Percentiles rank a stretch among this genome's conserved stretches.
These are phyloP conservation scores for Periophthalmodon schlosseri DNA, from an alignment of 2,113 vertebrate species.

Conservation along the genomic window DNA sequence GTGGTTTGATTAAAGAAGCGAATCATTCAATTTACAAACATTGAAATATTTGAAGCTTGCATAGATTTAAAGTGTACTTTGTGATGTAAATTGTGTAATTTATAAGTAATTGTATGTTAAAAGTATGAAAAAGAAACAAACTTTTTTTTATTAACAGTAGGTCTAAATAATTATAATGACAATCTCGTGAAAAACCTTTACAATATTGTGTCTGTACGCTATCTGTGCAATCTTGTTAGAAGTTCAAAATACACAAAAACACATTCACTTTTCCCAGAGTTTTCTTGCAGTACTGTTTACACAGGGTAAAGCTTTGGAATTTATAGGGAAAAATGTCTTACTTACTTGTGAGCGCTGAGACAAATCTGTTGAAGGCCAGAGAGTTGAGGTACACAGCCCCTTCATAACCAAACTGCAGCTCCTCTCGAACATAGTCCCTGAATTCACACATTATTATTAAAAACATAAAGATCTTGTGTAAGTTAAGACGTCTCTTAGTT, in stretches of 20 bases:
- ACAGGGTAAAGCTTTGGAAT: background rate
- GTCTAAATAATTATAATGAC: background rate
- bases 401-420: constrained; percentile 72
- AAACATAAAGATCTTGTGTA: background rate
- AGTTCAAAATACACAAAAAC: no score
- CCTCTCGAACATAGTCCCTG: constrained; percentile 80
- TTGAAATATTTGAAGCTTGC: background rate
- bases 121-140: no score
- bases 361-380: constrained; percentile 73
- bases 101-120: no score
- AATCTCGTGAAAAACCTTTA: background rate
- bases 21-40: background rate
- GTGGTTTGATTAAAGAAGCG: no score
- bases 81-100: no score
- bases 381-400: constrained; percentile 73
- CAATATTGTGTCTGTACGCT: background rate
- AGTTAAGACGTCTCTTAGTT: background rate
- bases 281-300: background rate
- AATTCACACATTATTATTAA: background rate
- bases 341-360: constrained; percentile 82
- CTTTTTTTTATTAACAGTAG: background rate
- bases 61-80: no score
- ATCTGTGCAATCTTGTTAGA: no score
- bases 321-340: constrained; percentile 57
- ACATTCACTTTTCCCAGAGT: background rate